A percentile compares a stretch with the other conserved stretches of the same genome.
Evolutionary conservation across 2,113 vertebrate species (phyloP).

Genomic region (Marcusenius ussheri): DNA sequence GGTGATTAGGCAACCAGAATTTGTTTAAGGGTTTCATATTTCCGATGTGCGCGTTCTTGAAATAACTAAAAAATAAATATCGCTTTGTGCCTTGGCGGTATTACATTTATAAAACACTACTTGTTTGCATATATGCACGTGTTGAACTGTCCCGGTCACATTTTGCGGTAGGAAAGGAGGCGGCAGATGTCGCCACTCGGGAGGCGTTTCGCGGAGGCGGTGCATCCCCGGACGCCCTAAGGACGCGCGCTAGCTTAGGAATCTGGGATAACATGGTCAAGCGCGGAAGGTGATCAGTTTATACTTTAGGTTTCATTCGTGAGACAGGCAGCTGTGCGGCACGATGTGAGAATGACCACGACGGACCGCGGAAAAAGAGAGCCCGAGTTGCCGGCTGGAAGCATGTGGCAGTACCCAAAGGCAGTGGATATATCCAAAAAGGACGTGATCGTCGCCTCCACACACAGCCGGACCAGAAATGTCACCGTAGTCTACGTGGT

Average conservation of each 20-base stretch:
- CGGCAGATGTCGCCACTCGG: not conserved
- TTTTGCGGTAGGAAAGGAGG: not conserved
- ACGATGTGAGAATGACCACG: constrained; percentile 51
- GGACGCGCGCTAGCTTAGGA: constrained; percentile 21
- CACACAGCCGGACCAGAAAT: constrained; percentile 53
- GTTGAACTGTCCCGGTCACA: not conserved
- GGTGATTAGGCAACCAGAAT: not conserved
- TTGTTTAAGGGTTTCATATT: not conserved
- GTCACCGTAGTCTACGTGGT: constrained; percentile 66
- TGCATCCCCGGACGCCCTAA: not conserved
- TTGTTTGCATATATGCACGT: not conserved
- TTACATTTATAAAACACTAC: not conserved
- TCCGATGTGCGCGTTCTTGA: not conserved
- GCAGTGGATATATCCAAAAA: constrained; percentile 56
- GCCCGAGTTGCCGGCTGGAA: constrained; percentile 59
- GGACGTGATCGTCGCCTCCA: constrained; percentile 38
- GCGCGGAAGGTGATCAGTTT: not conserved
- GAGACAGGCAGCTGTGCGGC: not conserved
- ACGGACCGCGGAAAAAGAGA: constrained; percentile 55
- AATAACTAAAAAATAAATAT: not conserved
- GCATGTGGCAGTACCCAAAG: constrained; percentile 76
- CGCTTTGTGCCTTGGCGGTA: not conserved
- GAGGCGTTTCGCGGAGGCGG: not conserved
- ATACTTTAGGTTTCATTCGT: not conserved
- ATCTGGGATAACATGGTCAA: constrained; percentile 9